Evolutionary conservation across 2,888 invertebrate genomes (phyloP), one percentile per base, ranked within the genome.

Genomic region (Mesochorus sp.): DNA sequence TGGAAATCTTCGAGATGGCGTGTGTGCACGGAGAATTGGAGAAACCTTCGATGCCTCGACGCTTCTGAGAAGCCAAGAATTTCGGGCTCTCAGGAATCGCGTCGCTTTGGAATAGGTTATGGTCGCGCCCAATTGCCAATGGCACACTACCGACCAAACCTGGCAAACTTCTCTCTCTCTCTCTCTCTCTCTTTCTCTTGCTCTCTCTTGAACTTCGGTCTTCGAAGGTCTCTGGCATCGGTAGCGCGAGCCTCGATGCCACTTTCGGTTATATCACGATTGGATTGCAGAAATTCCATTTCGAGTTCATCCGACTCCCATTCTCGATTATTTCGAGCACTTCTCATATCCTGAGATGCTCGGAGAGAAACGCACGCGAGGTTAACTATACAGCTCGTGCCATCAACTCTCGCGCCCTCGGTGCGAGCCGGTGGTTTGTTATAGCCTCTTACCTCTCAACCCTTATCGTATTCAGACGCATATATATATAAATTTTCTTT

Each of bases 51-150:
- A 76, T 79, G 73, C 42, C 49, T 77, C 75, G 66, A 79, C 81
- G 64, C 74, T 72, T n/a, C n/a, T 28, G 81, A 77, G 68, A 70
- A 77, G 62, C 39, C 79, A 77, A 79, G 81, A 81, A 81, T 81
- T 80, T 67, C 47, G 53, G 47, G 51, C 53, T 47, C 61, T 71
- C 64, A 57, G 37, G 59, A 53, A 53, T 71, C 31, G 55, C 61
- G 62, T 70, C 62, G 39, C 57, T 14, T 14, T 21, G 44, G 66
- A 78, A 74, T 74, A 72, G 75, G 75, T 75, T 75, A 61, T 47
- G 66, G 74, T 53, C 75, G 49, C n/a, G n/a, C 28, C 53, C 79
- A 34, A 79, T 79, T 61, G 79, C 44, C 53, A 47, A 53, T 66
- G 61, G 26, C 66, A 24, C 53, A 47, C 61, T 39, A 71, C 31